Percentiles rank a stretch among this genome's conserved stretches.
These are phyloP conservation scores for Formica selysi DNA, from an alignment of 1,140 invertebrate genomes.

Conservation along the genomic window DNA sequence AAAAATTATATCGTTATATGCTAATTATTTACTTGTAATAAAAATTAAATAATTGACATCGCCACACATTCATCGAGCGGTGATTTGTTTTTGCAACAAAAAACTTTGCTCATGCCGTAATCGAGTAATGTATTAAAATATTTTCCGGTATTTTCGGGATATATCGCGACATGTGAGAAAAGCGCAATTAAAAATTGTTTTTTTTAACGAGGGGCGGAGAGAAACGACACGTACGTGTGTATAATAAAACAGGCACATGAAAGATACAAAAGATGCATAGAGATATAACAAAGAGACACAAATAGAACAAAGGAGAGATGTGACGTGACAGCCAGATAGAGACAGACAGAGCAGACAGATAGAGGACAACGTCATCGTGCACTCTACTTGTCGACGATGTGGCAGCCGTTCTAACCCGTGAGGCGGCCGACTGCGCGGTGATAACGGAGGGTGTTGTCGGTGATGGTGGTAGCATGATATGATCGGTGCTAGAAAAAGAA, in stretches of 20 bases:
- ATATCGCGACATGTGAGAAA: not conserved
- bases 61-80: not conserved
- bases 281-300: constrained; percentile 1
- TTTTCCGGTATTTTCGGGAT: not conserved
- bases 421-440: constrained; percentile 78
- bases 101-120: constrained; percentile 18
- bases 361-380: constrained; percentile 71
- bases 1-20: not conserved
- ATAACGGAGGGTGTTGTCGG: constrained; percentile 77
- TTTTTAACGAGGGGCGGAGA: not conserved
- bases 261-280: constrained; percentile 5
- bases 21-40: not conserved
- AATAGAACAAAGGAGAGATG: not conserved
- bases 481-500: constrained; percentile 85
- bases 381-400: constrained; percentile 74
- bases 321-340: constrained; percentile 29
- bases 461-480: constrained; percentile 82
- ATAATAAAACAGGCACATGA: constrained; percentile 7
- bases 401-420: constrained; percentile 83
- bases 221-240: not conserved
- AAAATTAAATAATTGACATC: not conserved
- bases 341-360: constrained; percentile 38
- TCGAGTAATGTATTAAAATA: not conserved
- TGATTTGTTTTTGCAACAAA: not conserved
- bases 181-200: not conserved